A percentile compares a stretch with the other conserved stretches of the same genome.
Conservation (phyloP, 1,140 invertebrate species). For the Heliothis virescens region DNA sequence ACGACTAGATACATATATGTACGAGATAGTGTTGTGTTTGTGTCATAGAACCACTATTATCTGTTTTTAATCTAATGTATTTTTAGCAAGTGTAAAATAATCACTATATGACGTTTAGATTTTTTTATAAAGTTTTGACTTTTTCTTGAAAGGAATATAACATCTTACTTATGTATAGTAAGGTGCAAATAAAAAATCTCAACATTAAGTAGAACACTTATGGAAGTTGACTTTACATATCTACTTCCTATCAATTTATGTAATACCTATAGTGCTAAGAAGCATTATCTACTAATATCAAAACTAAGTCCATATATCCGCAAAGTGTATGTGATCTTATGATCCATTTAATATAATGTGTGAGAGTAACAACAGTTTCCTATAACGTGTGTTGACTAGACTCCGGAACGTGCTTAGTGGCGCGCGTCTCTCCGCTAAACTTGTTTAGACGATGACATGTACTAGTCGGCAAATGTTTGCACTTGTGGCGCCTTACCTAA, state of each 20-base stretch:
- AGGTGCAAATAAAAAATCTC: too few relatives aligned
- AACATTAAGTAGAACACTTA: too few relatives aligned
- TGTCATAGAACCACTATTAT: too few relatives aligned
- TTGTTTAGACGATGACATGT: slow-evolving; percentile 33
- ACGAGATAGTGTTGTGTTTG: background rate
- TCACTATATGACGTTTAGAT: too few relatives aligned
- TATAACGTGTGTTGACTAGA: slow-evolving; percentile 4
- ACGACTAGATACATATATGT: too few relatives aligned
- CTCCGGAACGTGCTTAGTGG: slow-evolving; percentile 33
- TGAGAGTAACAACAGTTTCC: slow-evolving; percentile 14
- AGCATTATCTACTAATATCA: background rate
- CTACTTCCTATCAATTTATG: background rate
- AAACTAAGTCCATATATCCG: background rate
- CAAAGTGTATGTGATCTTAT: background rate
- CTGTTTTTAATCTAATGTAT: too few relatives aligned
- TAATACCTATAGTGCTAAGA: background rate
- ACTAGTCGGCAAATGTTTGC: slow-evolving; percentile 36
- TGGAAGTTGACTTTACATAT: too few relatives aligned
- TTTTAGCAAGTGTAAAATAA: too few relatives aligned
- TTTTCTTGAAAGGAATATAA: too few relatives aligned
- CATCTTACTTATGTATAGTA: too few relatives aligned
- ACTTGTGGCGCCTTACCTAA: slow-evolving; percentile 24
- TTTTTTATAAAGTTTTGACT: too few relatives aligned
- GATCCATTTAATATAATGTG: slow-evolving; percentile 12
- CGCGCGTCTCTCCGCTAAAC: slow-evolving; percentile 21